These are phyloP conservation scores for Ophion slaviceki DNA, from an alignment of 2,888 invertebrate species.

Conservation along the genomic window DNA sequence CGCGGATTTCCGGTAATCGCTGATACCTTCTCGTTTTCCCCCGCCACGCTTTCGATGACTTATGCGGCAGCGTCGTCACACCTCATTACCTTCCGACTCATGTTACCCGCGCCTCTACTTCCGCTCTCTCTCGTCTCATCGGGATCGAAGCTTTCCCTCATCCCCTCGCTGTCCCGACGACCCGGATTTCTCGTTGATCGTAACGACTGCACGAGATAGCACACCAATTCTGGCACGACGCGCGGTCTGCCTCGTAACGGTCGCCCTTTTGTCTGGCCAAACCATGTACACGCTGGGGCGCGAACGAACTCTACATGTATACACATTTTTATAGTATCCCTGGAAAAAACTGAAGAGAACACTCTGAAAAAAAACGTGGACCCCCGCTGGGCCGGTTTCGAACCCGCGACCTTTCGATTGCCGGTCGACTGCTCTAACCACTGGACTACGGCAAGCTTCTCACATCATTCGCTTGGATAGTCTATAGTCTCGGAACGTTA, in stretches of 20 bases:
- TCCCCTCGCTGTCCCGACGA: constrained; percentile 8
- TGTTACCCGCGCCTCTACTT: not conserved
- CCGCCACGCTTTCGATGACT: constrained; percentile 32
- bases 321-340: constrained; percentile 32
- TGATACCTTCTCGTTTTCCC: constrained; percentile 20
- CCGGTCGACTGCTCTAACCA: not conserved
- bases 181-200: constrained; percentile 19
- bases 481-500: too few relatives aligned
- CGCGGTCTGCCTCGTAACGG: constrained; percentile 63
- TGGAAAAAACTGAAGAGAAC: not conserved
- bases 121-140: not conserved
- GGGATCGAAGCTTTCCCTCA: not conserved
- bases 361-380: too few relatives aligned
- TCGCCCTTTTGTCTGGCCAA: constrained; percentile 79
- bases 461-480: too few relatives aligned
- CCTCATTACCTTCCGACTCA: not conserved
- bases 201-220: not conserved
- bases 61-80: not conserved
- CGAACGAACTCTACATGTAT: not conserved
- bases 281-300: not conserved
- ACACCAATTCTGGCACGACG: constrained; percentile 63
- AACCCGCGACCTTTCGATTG: too few relatives aligned
- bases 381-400: too few relatives aligned
- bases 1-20: constrained; percentile 1
- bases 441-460: too few relatives aligned